These are phyloP conservation scores for Merodon equestris DNA, from an alignment of 2,888 invertebrate species.

Conservation along the genomic window DNA sequence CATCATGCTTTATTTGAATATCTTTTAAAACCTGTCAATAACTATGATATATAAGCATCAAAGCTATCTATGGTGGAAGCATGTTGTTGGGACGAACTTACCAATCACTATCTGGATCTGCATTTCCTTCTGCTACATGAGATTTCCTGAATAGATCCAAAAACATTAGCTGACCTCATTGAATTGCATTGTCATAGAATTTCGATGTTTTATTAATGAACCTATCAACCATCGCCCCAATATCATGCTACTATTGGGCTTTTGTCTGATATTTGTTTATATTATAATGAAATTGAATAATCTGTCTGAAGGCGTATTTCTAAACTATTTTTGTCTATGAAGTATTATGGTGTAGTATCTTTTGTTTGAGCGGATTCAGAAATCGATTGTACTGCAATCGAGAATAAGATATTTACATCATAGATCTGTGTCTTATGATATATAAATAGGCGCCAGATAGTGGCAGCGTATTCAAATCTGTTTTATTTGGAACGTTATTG, in stretches of 20 bases:
- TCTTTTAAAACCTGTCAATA: not conserved
- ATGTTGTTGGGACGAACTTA: conserved; percentile 71
- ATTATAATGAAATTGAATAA: no score
- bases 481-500: no score
- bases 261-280: not conserved
- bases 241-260: conserved; percentile 1
- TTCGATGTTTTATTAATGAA: conserved; percentile 20
- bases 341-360: no score
- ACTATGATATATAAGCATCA: conserved; percentile 3
- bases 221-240: conserved; percentile 2
- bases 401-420: no score
- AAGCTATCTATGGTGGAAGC: conserved; percentile 30
- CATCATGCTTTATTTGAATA: conserved; percentile 41
- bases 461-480: no score
- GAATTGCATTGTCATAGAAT: conserved; percentile 40
- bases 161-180: conserved; percentile 70
- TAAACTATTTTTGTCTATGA: no score
- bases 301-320: no score
- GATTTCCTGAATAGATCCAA: conserved; percentile 75
- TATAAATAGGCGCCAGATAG: no score
- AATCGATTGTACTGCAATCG: no score
- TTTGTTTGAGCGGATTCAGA: no score
- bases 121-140: conserved; percentile 77
- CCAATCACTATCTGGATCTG: conserved; percentile 78
- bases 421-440: no score